phyloP scores from a whole-genome alignment of 2,888 invertebrate genomes.

The Leucophenga maculata region DNA sequence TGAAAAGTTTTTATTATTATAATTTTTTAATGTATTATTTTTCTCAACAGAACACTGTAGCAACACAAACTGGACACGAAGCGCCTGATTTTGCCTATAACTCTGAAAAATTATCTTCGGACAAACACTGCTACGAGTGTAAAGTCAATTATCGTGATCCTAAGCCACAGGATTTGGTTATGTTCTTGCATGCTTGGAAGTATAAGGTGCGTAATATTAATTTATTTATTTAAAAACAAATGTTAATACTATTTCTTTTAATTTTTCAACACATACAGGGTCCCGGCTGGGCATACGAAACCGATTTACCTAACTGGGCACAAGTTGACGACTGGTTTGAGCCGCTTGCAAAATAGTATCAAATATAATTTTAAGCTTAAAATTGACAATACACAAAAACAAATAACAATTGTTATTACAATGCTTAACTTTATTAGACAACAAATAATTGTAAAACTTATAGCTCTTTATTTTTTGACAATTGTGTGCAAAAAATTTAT shows the following conservation, averaged over 20 bases:
- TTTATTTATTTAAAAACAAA: background rate
- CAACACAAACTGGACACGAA: constrained; percentile 89
- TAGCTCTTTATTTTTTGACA: too few species aligned
- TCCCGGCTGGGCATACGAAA: constrained; percentile 95
- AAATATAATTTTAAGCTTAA: constrained; percentile 6
- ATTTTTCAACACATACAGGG: constrained; percentile 76
- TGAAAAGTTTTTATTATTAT: constrained; percentile 13
- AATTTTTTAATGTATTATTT: constrained; percentile 1
- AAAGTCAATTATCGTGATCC: constrained; percentile 94
- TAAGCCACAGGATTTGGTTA: constrained; percentile 90
- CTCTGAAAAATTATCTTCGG: constrained; percentile 82
- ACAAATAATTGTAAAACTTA: background rate
- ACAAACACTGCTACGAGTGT: constrained; percentile 94
- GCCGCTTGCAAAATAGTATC: constrained; percentile 73
- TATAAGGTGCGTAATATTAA: constrained; percentile 78
- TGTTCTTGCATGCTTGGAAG: constrained; percentile 97
- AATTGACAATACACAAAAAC: constrained; percentile 22
- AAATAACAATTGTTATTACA: background rate
- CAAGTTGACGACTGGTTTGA: constrained; percentile 88
- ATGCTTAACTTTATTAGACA: background rate
- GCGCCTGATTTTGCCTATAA: constrained; percentile 79
- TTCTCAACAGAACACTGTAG: constrained; percentile 80
- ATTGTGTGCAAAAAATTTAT: too few species aligned
- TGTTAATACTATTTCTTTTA: constrained; percentile 37
- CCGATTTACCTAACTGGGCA: constrained; percentile 94